Conservation (phyloP, 64 coral and sea anemone genomes). For the Montipora efflorescens region DNA sequence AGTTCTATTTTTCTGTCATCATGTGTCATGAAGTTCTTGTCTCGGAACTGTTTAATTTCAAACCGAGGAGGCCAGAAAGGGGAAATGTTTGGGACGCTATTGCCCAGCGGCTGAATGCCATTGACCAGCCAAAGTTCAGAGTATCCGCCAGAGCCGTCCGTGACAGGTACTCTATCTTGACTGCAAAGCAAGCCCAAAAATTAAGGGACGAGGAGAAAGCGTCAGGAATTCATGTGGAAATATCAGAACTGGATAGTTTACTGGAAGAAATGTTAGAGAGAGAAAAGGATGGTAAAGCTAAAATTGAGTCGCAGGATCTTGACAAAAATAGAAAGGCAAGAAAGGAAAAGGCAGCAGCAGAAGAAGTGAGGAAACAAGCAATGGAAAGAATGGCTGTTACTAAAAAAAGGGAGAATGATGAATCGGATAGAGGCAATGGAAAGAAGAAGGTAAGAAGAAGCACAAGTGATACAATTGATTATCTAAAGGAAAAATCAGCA, state of each 20-base stretch:
- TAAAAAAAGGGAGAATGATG: slow-evolving; percentile 12
- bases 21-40: slow-evolving; percentile 38
- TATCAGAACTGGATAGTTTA: slow-evolving; percentile 9
- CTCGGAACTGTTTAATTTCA: slow-evolving; percentile 57
- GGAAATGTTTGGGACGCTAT: slow-evolving; percentile 70
- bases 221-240: slow-evolving; percentile 36
- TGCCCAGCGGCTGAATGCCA: slow-evolving; percentile 33
- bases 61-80: slow-evolving; percentile 45
- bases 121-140: slow-evolving; percentile 58
- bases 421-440: neutral
- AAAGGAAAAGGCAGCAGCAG: slow-evolving; percentile 29
- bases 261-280: slow-evolving; percentile 34
- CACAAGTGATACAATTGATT: slow-evolving; percentile 3
- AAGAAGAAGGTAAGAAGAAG: slow-evolving; percentile 10
- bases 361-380: slow-evolving; percentile 23
- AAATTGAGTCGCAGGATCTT: slow-evolving; percentile 18
- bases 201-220: slow-evolving; percentile 47
- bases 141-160: slow-evolving; percentile 51
- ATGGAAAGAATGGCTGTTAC: neutral
- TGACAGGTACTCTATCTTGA: slow-evolving; percentile 42
- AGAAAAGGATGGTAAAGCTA: slow-evolving; percentile 10
- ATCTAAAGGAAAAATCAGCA: neutral
- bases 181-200: slow-evolving; percentile 5
- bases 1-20: neutral
- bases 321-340: slow-evolving; percentile 3